Percentiles rank a stretch among this genome's conserved stretches.
phyloP scores from a whole-genome alignment of 2,113 vertebrate genomes.

The Anas platyrhynchos region DNA sequence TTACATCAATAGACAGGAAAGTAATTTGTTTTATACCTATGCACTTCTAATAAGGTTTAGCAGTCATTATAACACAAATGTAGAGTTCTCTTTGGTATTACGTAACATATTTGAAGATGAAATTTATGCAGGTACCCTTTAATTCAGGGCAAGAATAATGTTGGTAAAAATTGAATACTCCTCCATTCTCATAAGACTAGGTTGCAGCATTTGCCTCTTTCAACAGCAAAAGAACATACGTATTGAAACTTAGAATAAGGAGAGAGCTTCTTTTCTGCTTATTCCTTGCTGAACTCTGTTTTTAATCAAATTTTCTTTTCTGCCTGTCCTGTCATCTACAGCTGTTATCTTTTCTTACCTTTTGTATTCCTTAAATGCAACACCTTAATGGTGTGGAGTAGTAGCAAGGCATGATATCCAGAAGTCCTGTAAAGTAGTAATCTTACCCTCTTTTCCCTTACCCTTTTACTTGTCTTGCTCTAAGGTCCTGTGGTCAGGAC shows the following conservation, averaged over 20 bases:
- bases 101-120: neutral
- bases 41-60: neutral
- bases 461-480: neutral
- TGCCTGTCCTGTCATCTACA: neutral
- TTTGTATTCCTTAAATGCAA: neutral
- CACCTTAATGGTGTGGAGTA: neutral
- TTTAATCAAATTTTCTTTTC: neutral
- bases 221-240: neutral
- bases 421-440: neutral
- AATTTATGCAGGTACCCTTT: neutral
- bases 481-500: neutral
- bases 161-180: no score
- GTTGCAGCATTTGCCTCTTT: neutral
- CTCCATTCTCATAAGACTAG: neutral
- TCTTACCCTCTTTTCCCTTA: neutral
- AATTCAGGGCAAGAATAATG: neutral
- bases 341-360: neutral
- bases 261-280: neutral
- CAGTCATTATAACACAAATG: neutral
- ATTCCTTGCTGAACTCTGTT: neutral
- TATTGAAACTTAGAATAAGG: neutral
- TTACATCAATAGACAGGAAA: neutral
- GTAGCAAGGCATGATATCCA: neutral
- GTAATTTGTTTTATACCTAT: neutral
- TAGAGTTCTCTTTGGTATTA: neutral